Conservation (phyloP, 2,888 invertebrate species). For the Galerucella nymphaeae region DNA sequence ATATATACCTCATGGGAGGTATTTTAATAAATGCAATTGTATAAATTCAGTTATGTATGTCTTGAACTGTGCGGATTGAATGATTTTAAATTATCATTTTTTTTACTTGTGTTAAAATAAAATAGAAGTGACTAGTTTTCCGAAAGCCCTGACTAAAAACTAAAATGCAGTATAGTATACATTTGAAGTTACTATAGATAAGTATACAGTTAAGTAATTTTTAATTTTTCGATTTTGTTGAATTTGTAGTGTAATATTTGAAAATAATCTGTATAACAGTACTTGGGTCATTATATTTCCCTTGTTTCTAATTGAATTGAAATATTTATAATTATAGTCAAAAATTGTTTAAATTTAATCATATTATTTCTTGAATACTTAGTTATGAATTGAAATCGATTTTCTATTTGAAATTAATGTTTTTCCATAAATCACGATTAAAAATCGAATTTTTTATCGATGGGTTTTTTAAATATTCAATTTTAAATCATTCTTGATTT, state of each 20-base stretch:
- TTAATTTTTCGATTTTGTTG: too few species aligned
- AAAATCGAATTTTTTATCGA: constrained; percentile 6
- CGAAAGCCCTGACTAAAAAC: background rate
- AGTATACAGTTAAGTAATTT: too few species aligned
- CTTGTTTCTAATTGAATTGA: too few species aligned
- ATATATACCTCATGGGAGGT: constrained; percentile 57
- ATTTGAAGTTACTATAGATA: too few species aligned
- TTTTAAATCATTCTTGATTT: constrained; percentile 5
- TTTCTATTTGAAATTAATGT: background rate
- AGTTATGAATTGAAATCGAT: background rate
- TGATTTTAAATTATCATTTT: constrained; percentile 54
- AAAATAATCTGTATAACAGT: too few species aligned
- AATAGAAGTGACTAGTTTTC: constrained; percentile 15
- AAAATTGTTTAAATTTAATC: too few species aligned
- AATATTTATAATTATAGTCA: too few species aligned
- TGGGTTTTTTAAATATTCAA: constrained; percentile 7
- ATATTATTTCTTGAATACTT: too few species aligned
- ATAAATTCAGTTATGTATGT: constrained; percentile 48
- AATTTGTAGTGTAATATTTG: too few species aligned
- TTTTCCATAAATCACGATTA: background rate
- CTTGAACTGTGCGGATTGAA: constrained; percentile 51
- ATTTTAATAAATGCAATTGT: constrained; percentile 54
- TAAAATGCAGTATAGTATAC: background rate
- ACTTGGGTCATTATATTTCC: too few species aligned
- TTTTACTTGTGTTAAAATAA: constrained; percentile 51